Percentiles rank a stretch among this genome's conserved stretches.
These are phyloP conservation scores for Spodoptera frugiperda DNA, from an alignment of 1,140 invertebrate genomes.

Conservation along the genomic window DNA sequence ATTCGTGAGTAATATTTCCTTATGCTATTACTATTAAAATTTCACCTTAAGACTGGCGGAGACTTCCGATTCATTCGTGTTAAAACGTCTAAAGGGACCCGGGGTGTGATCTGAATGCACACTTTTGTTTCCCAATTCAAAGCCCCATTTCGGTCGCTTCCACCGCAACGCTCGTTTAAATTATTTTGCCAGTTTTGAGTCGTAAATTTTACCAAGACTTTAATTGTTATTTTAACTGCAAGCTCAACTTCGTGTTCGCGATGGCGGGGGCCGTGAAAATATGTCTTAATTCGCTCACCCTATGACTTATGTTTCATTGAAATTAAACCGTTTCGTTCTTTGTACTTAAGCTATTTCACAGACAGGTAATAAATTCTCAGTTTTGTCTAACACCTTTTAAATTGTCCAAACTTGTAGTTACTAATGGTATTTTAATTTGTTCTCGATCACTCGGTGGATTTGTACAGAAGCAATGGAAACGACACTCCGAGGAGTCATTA, in stretches of 20 bases:
- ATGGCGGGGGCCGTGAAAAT: constrained; percentile 76
- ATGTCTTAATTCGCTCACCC: constrained; percentile 83
- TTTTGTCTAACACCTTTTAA: constrained; percentile 55
- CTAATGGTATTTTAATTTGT: constrained; percentile 25
- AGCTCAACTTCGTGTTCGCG: constrained; percentile 77
- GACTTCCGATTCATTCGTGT: constrained; percentile 65
- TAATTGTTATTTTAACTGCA: constrained; percentile 86
- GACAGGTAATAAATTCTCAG: constrained; percentile 53
- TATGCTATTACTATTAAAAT: constrained; percentile 78
- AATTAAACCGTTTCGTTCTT: constrained; percentile 66
- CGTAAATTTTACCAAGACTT: constrained; percentile 84
- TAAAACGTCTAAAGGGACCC: constrained; percentile 73
- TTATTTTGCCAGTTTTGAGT: constrained; percentile 84
- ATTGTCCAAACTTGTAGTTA: constrained; percentile 46
- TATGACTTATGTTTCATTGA: constrained; percentile 81
- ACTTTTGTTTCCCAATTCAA: constrained; percentile 79
- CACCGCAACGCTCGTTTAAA: constrained; percentile 77
- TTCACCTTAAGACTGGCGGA: constrained; percentile 73
- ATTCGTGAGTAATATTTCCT: constrained; percentile 73
- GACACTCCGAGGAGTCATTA: constrained; percentile 43
- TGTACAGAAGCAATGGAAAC: constrained; percentile 15
- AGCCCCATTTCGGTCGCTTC: constrained; percentile 75
- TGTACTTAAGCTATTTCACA: constrained; percentile 48
- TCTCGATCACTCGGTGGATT: neutral
- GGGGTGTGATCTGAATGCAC: constrained; percentile 69